These are phyloP conservation scores for Lissonota sp. DNA, from an alignment of 2,888 invertebrate genomes.

Conservation along the genomic window DNA sequence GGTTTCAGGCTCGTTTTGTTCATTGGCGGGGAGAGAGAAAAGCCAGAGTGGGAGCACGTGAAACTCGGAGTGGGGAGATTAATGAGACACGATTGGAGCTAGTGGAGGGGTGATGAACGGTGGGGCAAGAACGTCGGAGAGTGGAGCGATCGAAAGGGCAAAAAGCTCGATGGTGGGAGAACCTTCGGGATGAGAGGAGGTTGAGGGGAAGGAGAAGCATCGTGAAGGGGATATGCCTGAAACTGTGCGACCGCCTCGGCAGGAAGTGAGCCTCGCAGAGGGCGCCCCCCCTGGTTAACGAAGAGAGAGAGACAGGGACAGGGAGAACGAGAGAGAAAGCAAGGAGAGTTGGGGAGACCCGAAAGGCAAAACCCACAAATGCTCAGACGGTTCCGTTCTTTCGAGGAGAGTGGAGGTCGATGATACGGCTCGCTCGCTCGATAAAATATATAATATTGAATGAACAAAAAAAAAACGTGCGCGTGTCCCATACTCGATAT, in stretches of 20 bases:
- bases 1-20: slow-evolving; percentile 19
- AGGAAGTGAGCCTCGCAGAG: slow-evolving; percentile 73
- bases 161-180: slow-evolving; percentile 57
- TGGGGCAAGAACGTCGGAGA: slow-evolving; percentile 32
- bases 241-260: slow-evolving; percentile 72
- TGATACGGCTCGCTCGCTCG: slow-evolving; percentile 80
- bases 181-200: slow-evolving; percentile 60
- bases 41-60: not conserved
- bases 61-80: slow-evolving; percentile 14
- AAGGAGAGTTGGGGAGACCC: slow-evolving; percentile 68
- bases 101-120: slow-evolving; percentile 41
- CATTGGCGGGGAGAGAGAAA: too few relatives aligned
- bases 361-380: slow-evolving; percentile 73
- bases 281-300: slow-evolving; percentile 71
- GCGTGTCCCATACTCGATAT: slow-evolving; percentile 67
- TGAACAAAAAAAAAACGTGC: slow-evolving; percentile 70
- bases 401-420: slow-evolving; percentile 82
- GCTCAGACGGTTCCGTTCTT: slow-evolving; percentile 80
- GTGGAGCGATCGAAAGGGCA: slow-evolving; percentile 42
- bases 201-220: slow-evolving; percentile 65
- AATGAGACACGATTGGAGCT: slow-evolving; percentile 23
- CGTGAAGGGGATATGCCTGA: slow-evolving; percentile 50
- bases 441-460: slow-evolving; percentile 28
- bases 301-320: slow-evolving; percentile 20
- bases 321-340: too few relatives aligned